Percentiles rank a stretch among this genome's conserved stretches.
These are phyloP conservation scores for Pipistrellus pygmaeus DNA, from an alignment of 2,797 vertebrate genomes.

Conservation along the genomic window DNA sequence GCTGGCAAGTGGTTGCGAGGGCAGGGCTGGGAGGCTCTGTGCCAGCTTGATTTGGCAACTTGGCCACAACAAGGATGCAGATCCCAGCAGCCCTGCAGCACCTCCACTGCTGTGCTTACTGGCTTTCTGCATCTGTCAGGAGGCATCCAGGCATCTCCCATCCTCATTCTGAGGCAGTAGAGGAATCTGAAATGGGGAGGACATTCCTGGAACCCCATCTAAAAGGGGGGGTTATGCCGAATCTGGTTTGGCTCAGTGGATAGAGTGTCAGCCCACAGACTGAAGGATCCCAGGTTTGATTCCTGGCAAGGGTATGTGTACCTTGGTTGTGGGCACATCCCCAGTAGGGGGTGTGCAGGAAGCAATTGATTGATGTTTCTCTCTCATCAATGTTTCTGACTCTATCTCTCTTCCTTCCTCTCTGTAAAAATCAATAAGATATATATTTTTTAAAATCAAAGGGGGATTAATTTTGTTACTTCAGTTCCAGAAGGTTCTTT, in stretches of 20 bases:
- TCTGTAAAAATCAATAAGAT: too few species aligned
- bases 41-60: background rate
- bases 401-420: too few species aligned
- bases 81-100: background rate
- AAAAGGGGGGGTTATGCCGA: background rate
- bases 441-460: too few species aligned
- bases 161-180: background rate
- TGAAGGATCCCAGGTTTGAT: too few species aligned
- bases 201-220: background rate
- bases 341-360: too few species aligned
- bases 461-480: background rate
- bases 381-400: too few species aligned
- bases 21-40: background rate
- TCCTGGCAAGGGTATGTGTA: too few species aligned
- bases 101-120: conserved; percentile 22
- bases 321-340: too few species aligned
- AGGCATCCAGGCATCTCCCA: background rate
- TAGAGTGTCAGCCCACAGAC: too few species aligned
- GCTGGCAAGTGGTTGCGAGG: background rate
- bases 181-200: conserved; percentile 9
- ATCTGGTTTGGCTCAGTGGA: too few species aligned
- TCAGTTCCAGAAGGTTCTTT: background rate
- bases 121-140: conserved; percentile 16
- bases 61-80: conserved; percentile 48
- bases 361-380: too few species aligned